Conservation (phyloP, 2,797 vertebrate genomes). For the Thaleichthys pacificus region DNA sequence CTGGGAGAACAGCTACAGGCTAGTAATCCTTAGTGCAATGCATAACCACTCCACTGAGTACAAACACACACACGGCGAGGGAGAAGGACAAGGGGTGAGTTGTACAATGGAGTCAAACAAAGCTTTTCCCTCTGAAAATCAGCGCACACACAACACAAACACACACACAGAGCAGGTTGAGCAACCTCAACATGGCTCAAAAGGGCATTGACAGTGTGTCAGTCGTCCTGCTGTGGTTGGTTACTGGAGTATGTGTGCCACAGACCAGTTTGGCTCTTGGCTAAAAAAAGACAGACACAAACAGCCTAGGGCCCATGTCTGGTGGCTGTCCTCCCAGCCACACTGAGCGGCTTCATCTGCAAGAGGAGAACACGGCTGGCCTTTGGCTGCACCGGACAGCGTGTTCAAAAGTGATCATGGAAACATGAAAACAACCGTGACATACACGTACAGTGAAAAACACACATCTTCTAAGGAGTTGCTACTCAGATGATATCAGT, state of each 20-base stretch:
- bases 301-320: background rate
- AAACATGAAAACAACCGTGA: background rate
- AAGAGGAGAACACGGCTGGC: background rate
- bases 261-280: background rate
- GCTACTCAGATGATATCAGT: background rate
- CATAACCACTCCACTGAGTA: conserved; percentile 4
- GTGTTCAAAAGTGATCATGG: background rate
- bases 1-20: conserved; percentile 22
- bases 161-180: conserved; percentile 9
- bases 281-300: background rate
- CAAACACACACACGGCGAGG: conserved; percentile 4
- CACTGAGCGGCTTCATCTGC: background rate
- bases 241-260: background rate
- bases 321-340: background rate
- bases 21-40: conserved; percentile 4
- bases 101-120: conserved; percentile 1
- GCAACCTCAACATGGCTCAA: conserved; percentile 4
- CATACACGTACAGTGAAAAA: background rate
- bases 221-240: background rate
- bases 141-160: conserved; percentile 11
- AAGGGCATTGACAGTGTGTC: conserved; percentile 2
- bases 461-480: background rate
- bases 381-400: background rate
- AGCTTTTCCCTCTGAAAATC: background rate
- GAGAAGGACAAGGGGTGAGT: conserved; percentile 22